Evolutionary conservation across 2,888 invertebrate species (phyloP).

Genomic region (Drosophila differens): DNA sequence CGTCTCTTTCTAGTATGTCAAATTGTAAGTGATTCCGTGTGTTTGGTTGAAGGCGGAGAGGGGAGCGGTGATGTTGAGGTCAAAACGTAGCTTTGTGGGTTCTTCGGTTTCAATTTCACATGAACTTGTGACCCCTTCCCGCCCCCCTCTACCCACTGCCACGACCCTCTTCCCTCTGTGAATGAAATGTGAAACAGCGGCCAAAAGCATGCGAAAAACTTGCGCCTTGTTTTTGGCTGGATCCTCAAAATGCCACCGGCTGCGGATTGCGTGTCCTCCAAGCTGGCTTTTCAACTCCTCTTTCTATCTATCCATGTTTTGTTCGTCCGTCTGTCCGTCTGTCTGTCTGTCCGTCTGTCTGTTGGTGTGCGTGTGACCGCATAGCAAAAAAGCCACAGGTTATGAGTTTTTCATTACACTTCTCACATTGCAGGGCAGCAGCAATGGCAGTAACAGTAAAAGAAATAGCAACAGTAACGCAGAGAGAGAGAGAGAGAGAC

Average conservation of each 20-base stretch:
- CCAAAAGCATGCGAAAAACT: constrained; percentile 49
- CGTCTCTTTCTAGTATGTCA: constrained; percentile 56
- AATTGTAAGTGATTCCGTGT: constrained; percentile 55
- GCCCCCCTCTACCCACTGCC: background rate
- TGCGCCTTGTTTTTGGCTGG: constrained; percentile 64
- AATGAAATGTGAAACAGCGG: constrained; percentile 69
- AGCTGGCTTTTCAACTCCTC: constrained; percentile 39
- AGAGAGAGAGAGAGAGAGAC: constrained; percentile 1
- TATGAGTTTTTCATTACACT: constrained; percentile 74
- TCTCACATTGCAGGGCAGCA: constrained; percentile 49
- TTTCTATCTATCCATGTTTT: constrained; percentile 16
- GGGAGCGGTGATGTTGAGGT: background rate
- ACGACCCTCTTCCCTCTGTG: constrained; percentile 1
- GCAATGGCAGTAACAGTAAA: constrained; percentile 2
- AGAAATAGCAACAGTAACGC: background rate
- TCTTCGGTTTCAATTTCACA: constrained; percentile 73
- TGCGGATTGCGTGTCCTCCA: constrained; percentile 57
- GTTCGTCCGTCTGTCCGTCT: constrained; percentile 10
- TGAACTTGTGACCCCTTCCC: constrained; percentile 54
- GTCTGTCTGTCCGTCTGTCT: constrained; percentile 6
- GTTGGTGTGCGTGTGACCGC: constrained; percentile 72
- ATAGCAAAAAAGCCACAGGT: constrained; percentile 78
- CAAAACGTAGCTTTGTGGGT: constrained; percentile 48
- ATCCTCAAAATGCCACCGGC: constrained; percentile 51
- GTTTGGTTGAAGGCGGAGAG: constrained; percentile 1